Conservation (phyloP, 2,888 invertebrate genomes). For the Marasmarcha lunaedactyla region DNA sequence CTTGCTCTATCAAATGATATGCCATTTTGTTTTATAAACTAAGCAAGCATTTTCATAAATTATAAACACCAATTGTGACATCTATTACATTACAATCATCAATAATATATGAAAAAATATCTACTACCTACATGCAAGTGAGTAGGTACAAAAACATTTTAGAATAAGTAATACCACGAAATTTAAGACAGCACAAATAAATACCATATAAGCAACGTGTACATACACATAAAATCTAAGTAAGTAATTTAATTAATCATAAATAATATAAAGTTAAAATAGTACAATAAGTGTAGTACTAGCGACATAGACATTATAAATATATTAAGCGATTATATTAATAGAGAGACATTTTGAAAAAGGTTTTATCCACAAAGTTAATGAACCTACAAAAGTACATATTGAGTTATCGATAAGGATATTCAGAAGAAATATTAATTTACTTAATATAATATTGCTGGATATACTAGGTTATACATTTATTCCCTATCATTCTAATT, state of each 20-base stretch:
- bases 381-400: too few relatives aligned
- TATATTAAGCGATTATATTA: too few relatives aligned
- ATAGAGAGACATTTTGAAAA: too few relatives aligned
- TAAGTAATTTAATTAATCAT: background rate
- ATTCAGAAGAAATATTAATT: too few relatives aligned
- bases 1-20: constrained; percentile 48
- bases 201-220: background rate
- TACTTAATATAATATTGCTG: too few relatives aligned
- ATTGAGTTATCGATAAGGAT: too few relatives aligned
- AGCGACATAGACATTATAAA: background rate
- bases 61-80: background rate
- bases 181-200: background rate
- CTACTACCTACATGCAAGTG: background rate
- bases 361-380: too few relatives aligned
- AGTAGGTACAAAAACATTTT: background rate
- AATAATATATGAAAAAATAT: background rate
- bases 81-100: background rate
- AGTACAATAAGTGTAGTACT: constrained; percentile 1
- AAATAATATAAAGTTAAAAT: constrained; percentile 4
- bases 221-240: too few relatives aligned
- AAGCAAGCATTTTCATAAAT: background rate
- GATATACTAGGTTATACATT: too few relatives aligned
- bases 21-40: constrained; percentile 33
- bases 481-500: too few relatives aligned
- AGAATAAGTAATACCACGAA: too few relatives aligned